phyloP scores from a whole-genome alignment of 2,797 vertebrate genomes.

The Hydrophis major region DNA sequence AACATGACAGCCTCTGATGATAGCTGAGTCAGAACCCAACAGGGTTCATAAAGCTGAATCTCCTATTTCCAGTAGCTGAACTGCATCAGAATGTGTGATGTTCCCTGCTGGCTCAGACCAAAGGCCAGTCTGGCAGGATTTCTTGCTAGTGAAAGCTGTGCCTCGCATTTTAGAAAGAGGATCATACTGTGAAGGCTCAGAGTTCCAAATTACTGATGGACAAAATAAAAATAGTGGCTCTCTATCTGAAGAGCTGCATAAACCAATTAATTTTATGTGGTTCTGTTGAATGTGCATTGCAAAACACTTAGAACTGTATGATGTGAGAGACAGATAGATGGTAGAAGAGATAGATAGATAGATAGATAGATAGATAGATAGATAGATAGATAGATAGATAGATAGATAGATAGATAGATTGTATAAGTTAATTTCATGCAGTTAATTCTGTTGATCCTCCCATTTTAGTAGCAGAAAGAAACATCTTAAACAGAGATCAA shows the following conservation, averaged over 20 bases:
- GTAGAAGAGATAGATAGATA: no score
- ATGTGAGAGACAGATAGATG: background rate
- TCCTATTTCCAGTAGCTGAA: background rate
- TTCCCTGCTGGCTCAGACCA: background rate
- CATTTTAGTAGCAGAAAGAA: background rate
- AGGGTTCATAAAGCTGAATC: background rate
- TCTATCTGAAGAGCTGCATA: background rate
- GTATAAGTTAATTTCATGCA: background rate
- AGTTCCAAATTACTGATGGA: background rate
- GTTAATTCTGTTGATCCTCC: no score
- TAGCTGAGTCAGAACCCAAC: background rate
- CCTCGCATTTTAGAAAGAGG: background rate
- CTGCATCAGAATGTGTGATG: background rate
- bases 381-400: no score
- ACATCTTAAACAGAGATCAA: background rate
- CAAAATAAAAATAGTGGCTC: background rate
- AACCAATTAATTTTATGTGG: background rate
- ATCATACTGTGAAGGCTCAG: background rate
- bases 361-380: no score
- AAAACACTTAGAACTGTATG: background rate
- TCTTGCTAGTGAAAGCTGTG: background rate
- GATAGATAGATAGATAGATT: no score
- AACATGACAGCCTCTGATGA: background rate
- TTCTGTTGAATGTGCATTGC: background rate
- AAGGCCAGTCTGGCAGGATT: background rate